A percentile compares a stretch with the other conserved stretches of the same genome.
These are phyloP conservation scores for Magallana nippona DNA, from an alignment of 2,888 invertebrate genomes.

Conservation along the genomic window DNA sequence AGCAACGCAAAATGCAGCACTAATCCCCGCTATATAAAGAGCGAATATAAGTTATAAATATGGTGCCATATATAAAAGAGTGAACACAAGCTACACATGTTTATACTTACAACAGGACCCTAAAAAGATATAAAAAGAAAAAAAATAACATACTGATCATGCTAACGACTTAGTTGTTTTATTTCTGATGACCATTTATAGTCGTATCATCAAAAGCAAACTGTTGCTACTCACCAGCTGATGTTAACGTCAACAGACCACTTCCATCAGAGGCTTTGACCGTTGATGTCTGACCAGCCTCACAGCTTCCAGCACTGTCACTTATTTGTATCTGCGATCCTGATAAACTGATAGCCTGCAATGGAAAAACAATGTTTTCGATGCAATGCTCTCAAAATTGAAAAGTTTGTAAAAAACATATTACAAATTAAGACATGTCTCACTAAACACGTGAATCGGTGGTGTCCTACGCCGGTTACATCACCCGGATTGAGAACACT, in stretches of 20 bases:
- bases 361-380: neutral
- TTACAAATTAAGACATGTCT: neutral
- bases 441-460: constrained; percentile 39
- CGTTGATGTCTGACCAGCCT: constrained; percentile 26
- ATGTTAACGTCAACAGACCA: constrained; percentile 5
- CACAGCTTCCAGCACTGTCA: constrained; percentile 29
- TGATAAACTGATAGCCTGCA: constrained; percentile 20
- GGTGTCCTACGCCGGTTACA: neutral
- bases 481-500: constrained; percentile 34
- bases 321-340: constrained; percentile 3
- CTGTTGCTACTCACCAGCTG: constrained; percentile 3
- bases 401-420: neutral
- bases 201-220: neutral
- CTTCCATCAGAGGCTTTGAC: neutral
- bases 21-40: neutral
- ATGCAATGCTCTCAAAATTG: too few relatives aligned
- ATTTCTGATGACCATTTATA: neutral
- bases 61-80: neutral
- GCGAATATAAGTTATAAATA: neutral
- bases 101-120: constrained; percentile 20
- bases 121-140: neutral
- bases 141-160: neutral
- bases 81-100: neutral
- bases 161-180: too few relatives aligned
- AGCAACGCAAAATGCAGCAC: neutral